A percentile compares a stretch with the other conserved stretches of the same genome.
Evolutionary conservation across 37 sponge, comb jelly and placozoan genomes (phyloP).

Genomic region (Cliona cf. orientalis): DNA sequence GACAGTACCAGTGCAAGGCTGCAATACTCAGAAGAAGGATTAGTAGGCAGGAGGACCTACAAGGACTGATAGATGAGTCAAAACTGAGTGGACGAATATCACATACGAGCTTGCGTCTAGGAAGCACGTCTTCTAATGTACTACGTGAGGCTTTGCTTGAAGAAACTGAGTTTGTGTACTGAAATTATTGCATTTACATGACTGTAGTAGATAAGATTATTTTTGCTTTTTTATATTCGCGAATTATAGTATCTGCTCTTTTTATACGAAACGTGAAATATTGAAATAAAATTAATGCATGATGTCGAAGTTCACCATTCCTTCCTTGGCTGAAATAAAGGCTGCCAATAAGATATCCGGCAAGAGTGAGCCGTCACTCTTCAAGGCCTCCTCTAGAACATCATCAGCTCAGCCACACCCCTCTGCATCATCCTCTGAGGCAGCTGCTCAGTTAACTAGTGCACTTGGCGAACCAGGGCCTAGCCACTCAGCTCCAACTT

Average conservation of each 20-base stretch:
- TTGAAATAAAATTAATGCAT: neutral
- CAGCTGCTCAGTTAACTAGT: neutral
- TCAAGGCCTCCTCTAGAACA: neutral
- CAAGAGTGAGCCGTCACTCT: neutral
- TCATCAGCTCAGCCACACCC: neutral
- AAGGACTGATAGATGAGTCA: too few relatives aligned
- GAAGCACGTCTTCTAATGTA: too few relatives aligned
- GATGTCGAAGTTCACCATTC: slow-evolving; percentile 14
- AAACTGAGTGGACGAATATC: too few relatives aligned
- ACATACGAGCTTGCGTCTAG: too few relatives aligned
- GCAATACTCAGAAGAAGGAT: too few relatives aligned
- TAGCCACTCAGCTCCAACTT: neutral
- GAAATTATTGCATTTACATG: neutral
- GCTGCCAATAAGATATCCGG: slow-evolving; percentile 5
- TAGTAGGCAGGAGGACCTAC: too few relatives aligned
- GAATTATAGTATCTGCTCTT: neutral
- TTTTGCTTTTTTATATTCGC: neutral
- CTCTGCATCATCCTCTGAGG: neutral
- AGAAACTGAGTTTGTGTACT: neutral
- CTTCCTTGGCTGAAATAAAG: slow-evolving; percentile 26
- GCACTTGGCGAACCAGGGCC: too few relatives aligned
- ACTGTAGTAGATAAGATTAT: too few relatives aligned
- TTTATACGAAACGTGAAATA: neutral
- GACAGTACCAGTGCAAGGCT: too few relatives aligned
- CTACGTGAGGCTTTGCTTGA: too few relatives aligned